phyloP scores from a whole-genome alignment of 2,113 vertebrate genomes.

The Mesitornis unicolor region DNA sequence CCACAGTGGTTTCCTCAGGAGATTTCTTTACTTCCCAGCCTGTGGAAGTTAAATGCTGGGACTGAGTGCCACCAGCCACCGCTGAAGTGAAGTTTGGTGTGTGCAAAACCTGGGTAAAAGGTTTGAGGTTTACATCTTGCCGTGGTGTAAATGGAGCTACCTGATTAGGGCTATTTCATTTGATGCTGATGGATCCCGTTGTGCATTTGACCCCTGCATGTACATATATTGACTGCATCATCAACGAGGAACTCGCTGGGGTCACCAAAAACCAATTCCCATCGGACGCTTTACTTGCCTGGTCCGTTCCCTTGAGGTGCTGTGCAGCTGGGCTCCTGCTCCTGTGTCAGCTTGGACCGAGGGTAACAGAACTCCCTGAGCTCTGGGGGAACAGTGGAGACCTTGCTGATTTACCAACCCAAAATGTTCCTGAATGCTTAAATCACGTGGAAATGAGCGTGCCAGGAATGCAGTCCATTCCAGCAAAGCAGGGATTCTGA shows the following conservation, averaged over 20 bases:
- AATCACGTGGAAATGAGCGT: background rate
- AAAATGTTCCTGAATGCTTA: background rate
- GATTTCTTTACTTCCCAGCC: background rate
- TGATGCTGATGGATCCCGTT: background rate
- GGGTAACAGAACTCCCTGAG: background rate
- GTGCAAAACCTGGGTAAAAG: background rate
- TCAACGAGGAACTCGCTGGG: background rate
- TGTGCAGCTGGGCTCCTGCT: constrained; percentile 7
- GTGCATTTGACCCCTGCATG: background rate
- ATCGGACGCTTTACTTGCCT: background rate
- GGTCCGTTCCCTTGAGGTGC: background rate
- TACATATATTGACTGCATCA: background rate
- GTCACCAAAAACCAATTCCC: background rate
- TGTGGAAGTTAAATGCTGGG: background rate
- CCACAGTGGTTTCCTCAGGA: background rate
- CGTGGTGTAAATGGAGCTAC: background rate
- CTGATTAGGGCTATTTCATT: background rate
- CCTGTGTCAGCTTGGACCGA: background rate
- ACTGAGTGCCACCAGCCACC: background rate
- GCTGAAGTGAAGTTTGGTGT: background rate
- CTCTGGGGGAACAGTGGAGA: background rate
- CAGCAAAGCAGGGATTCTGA: background rate
- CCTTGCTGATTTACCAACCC: background rate
- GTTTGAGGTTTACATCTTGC: background rate
- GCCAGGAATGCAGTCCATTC: background rate